phyloP scores from a whole-genome alignment of 2,797 vertebrate genomes.

The Gymnoscopelus microlampas region DNA sequence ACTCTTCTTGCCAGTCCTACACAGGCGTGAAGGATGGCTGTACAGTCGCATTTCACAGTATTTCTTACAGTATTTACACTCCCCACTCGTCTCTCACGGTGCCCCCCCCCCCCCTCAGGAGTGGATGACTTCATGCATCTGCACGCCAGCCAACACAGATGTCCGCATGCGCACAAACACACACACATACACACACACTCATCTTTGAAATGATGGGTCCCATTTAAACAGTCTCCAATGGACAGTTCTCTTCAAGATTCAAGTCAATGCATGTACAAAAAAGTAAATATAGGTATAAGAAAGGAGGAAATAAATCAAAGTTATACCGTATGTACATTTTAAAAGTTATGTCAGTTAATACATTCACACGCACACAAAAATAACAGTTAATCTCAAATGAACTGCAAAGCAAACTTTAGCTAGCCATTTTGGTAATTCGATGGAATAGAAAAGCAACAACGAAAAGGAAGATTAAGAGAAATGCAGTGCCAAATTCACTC shows the following conservation, averaged over 20 bases:
- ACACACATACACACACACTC: neutral
- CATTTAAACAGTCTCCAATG: constrained; percentile 19
- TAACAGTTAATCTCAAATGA: constrained; percentile 58
- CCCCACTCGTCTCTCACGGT: constrained; percentile 19
- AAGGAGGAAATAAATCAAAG: constrained; percentile 42
- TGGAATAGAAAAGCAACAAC: constrained; percentile 27
- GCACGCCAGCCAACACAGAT: constrained; percentile 16
- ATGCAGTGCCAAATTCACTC: constrained; percentile 32
- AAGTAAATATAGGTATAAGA: constrained; percentile 55
- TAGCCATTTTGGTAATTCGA: constrained; percentile 56
- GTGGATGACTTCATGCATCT: constrained; percentile 43
- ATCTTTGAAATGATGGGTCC: constrained; percentile 19
- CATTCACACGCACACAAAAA: constrained; percentile 64
- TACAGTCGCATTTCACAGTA: constrained; percentile 79
- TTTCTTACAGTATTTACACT: constrained; percentile 84
- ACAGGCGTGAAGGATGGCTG: constrained; percentile 71
- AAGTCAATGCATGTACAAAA: constrained; percentile 68
- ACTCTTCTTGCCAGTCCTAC: constrained; percentile 60
- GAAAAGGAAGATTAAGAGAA: constrained; percentile 21
- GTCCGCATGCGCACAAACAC: too few relatives aligned
- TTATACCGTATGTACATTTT: constrained; percentile 64
- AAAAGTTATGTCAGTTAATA: constrained; percentile 65
- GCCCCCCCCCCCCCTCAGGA: constrained; percentile 44
- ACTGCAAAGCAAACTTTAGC: constrained; percentile 61
- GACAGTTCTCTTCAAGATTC: constrained; percentile 38